Conservation (phyloP, 2,113 vertebrate genomes). For the Porphyrio hochstetteri region DNA sequence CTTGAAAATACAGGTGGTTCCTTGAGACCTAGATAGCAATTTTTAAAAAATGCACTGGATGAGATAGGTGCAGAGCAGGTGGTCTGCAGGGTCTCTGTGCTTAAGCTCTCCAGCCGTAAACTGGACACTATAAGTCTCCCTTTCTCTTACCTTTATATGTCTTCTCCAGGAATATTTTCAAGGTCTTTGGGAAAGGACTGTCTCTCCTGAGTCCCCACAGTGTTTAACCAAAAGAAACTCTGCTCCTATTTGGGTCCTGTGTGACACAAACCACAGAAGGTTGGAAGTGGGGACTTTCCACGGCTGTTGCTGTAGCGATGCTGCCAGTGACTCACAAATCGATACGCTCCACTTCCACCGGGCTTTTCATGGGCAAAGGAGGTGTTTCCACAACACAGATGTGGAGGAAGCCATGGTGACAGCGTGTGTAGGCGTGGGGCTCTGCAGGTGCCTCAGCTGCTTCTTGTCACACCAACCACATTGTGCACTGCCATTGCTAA, state of each 20-base stretch:
- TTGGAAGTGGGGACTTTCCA: not conserved
- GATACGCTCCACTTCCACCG: not conserved
- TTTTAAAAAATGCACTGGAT: rapidly evolving
- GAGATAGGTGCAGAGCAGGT: rapidly evolving
- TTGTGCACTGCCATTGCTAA: not conserved
- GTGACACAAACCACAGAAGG: not conserved
- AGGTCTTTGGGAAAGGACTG: not conserved
- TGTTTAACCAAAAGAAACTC: not conserved
- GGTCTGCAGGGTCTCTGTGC: not conserved
- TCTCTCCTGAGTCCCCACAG: not conserved
- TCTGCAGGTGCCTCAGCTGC: not conserved
- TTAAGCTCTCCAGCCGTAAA: not conserved
- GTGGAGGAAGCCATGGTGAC: constrained; percentile 11
- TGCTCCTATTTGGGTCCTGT: not conserved
- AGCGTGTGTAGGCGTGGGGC: not conserved
- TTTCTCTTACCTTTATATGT: not conserved
- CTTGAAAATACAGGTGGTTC: not conserved
- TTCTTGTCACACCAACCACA: not conserved
- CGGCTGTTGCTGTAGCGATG: not conserved
- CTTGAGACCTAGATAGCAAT: not conserved
- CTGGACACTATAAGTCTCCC: not conserved
- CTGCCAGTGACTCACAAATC: not conserved
- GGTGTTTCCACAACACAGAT: constrained; percentile 5
- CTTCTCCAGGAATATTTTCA: not conserved
- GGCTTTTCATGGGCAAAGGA: not conserved